Base-by-base conservation (phyloP, 2,797 vertebrate genomes). In the Spatula versicolor region DNA sequence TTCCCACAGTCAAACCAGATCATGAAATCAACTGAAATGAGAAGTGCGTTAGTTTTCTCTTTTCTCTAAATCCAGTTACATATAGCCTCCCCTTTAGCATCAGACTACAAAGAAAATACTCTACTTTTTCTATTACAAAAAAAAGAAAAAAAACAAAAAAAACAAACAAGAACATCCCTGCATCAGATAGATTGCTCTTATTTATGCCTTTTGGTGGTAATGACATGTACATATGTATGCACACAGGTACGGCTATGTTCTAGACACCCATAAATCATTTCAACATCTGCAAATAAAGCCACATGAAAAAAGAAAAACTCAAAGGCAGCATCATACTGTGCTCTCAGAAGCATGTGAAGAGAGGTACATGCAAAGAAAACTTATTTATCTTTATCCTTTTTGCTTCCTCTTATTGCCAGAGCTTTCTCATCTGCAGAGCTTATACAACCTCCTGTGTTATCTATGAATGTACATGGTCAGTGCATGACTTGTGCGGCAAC, bases 1-100 rank as follows among this genome's bases (percentile, higher is more conserved):
- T 89, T 95, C 93, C 95, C 92, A 93, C 78, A 91, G 90, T 85
- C 88, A 93, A 81, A 92, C 84, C 84, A 95, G 85, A 96, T 98
- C 98, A 98, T 92, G 98, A 98, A 95, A 98, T 98, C 52, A 98
- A 97, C 98, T 98, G 97, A 92, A 98, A 98, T 55, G 75, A 97
- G 60, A 97, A 87, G 18, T 31, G 19, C 19, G 33, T 96, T 95
- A 96, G 86, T 91, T 90, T 81, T 91, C 67, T 88, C 68, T 59
- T 68, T 92, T 83, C 86, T 79, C 39, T 90, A 58, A 76, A 16
- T 50, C 31, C 50, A 69, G 2, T 26, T 45, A 66, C 26, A 55
- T 31, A 68, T 7, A 85, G 45, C 13, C 11, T 86, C 59, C 72
- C 35, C 23, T 83, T 74, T 37, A 41, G 37, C 35, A 77, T 39